Evolutionary conservation across 2,113 vertebrate genomes (phyloP), one percentile per base, ranked within the genome.

Genomic region (Acinonyx jubatus): DNA sequence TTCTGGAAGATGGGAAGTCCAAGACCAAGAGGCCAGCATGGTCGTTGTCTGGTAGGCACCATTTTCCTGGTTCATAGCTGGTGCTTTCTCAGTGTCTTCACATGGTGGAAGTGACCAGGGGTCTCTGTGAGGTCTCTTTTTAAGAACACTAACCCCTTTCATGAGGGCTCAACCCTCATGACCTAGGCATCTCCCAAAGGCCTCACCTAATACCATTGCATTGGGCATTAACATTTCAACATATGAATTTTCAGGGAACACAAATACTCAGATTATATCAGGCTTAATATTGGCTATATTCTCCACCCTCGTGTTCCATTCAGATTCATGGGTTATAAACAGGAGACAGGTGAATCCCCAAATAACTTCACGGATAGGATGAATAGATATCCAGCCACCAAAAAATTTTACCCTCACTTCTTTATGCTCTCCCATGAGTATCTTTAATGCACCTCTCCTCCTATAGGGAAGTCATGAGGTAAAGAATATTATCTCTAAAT

Each of bases 401-500:
- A 81, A 94, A 68, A 33, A 21, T 73, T 80, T 25, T 69, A 95
- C 29, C 21, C 48, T 93, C n/a, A 55, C 48, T 89, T 96, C 25
- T 61, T 92, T 74, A 97, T 16, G 52, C 52, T 65, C 85, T 91
- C 27, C 33, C n/a, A 45, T 89, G 31, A 88, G 23, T 57, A 91
- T 79, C 7, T 97, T 93, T 93, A 93, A 91, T 65, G 13, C 1
- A 89, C 14, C 15, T 19, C 3, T 86, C 5, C 14, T 23, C 19
- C 52, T 96, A 83, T 27, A 89, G 33, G 61, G 41, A 76, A 50
- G 52, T 86, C 38, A 89, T 74, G 61, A 78, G 12, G n/a, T 84
- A 91, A 93, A 95, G 14, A 52, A 61, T 86, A 94, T 96, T 93
- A 91, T 95, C 94, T 96, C 63, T 97, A 19, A 82, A 93, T 94